Evolutionary conservation across 2,797 vertebrate species (phyloP).

Genomic region (Zalophus californianus): DNA sequence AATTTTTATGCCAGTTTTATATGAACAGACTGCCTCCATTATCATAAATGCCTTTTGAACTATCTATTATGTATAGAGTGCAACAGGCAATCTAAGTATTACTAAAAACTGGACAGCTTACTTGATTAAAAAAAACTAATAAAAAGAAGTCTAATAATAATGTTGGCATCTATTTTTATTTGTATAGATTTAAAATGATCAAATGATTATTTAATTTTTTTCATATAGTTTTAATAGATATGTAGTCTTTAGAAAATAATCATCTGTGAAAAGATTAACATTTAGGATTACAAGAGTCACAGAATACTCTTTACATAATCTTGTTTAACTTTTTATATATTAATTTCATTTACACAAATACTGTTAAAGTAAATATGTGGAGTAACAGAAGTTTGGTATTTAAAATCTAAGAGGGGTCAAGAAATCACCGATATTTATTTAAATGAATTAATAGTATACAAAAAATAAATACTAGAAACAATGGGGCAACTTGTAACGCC

Average conservation of each 20-base stretch:
- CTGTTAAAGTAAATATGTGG: neutral
- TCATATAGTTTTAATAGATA: neutral
- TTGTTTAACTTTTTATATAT: neutral
- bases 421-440: neutral
- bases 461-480: neutral
- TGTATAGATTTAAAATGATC: neutral
- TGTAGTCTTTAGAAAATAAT: neutral
- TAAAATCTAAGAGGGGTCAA: slow-evolving; percentile 25
- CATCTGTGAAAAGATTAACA: neutral
- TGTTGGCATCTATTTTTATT: neutral
- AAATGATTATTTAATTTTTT: slow-evolving; percentile 5
- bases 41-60: neutral
- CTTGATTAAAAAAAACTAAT: neutral
- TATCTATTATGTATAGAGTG: neutral
- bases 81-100: neutral
- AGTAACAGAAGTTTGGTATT: neutral
- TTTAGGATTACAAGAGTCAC: neutral
- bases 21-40: neutral
- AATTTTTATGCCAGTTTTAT: neutral
- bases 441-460: neutral
- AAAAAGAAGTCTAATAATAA: neutral
- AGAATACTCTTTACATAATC: neutral
- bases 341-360: slow-evolving; percentile 1
- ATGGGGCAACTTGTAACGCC: neutral
- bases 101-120: neutral